Evolutionary conservation across 1,140 invertebrate genomes (phyloP).

Genomic region (Nebria ingens): DNA sequence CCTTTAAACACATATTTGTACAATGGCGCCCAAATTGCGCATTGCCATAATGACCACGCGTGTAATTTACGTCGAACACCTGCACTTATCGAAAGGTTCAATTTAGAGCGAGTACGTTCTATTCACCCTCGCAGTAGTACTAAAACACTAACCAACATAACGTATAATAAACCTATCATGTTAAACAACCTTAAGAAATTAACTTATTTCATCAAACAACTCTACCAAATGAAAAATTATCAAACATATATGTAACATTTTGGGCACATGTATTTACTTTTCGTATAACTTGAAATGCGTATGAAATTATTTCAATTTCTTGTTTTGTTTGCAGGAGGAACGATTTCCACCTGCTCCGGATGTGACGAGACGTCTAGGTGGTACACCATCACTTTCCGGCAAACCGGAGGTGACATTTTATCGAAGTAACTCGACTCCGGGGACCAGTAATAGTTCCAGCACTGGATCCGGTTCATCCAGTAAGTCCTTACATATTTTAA

Average conservation of each 20-base stretch:
- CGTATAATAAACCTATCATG: too few relatives aligned
- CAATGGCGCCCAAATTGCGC: background rate
- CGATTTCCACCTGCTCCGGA: conserved; percentile 32
- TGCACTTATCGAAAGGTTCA: background rate
- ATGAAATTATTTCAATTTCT: conserved; percentile 6
- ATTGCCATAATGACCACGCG: background rate
- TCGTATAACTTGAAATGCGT: background rate
- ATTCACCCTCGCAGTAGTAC: background rate
- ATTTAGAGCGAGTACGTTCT: background rate
- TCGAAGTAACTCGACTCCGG: conserved; percentile 22
- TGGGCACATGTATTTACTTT: background rate
- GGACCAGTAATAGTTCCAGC: conserved; percentile 29
- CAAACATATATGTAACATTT: background rate
- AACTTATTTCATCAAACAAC: background rate
- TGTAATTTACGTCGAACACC: background rate
- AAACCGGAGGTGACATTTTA: conserved; percentile 30
- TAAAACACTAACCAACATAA: background rate
- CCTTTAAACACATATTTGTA: background rate
- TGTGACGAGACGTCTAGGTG: conserved; percentile 30
- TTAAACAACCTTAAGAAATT: background rate
- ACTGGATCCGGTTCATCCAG: conserved; percentile 27
- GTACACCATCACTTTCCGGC: conserved; percentile 22
- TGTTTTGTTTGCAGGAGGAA: conserved; percentile 33
- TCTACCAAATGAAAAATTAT: background rate
- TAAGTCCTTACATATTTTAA: too few relatives aligned